Evolutionary conservation across 2,113 vertebrate species (phyloP).

Genomic region (Apodemus speciosus): DNA sequence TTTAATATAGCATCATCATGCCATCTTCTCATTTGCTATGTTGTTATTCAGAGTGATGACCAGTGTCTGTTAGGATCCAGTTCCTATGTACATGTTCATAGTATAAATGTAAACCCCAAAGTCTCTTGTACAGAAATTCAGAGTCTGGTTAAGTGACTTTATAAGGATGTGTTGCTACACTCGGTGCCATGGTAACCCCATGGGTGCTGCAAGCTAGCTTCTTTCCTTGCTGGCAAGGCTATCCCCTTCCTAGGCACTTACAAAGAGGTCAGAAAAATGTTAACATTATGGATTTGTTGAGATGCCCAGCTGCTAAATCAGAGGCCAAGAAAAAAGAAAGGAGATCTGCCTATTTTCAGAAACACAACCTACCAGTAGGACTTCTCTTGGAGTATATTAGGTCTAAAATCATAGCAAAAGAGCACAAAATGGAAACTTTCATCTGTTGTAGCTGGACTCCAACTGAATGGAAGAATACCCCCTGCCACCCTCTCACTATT

Average conservation of each 20-base stretch:
- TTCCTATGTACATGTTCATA: background rate
- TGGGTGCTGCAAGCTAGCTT: accelerated
- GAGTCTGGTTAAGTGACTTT: background rate
- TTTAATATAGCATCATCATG: background rate
- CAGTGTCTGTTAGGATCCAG: background rate
- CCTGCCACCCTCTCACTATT: background rate
- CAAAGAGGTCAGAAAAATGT: background rate
- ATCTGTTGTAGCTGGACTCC: background rate
- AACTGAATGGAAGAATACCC: background rate
- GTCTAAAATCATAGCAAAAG: background rate
- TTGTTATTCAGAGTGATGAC: background rate
- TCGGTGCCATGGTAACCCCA: background rate
- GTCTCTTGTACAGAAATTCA: background rate
- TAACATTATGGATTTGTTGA: background rate
- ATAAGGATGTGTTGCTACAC: background rate
- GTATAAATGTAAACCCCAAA: background rate
- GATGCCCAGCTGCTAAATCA: background rate
- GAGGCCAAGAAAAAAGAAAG: background rate
- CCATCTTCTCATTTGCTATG: background rate
- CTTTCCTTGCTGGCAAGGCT: background rate
- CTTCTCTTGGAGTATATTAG: background rate
- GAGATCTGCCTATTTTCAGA: background rate
- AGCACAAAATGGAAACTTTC: background rate
- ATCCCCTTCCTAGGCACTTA: background rate
- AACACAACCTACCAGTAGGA: background rate